Percentiles rank a stretch among this genome's conserved stretches.
Conservation (phyloP, 2,888 invertebrate genomes). For the Syrphus vitripennis region DNA sequence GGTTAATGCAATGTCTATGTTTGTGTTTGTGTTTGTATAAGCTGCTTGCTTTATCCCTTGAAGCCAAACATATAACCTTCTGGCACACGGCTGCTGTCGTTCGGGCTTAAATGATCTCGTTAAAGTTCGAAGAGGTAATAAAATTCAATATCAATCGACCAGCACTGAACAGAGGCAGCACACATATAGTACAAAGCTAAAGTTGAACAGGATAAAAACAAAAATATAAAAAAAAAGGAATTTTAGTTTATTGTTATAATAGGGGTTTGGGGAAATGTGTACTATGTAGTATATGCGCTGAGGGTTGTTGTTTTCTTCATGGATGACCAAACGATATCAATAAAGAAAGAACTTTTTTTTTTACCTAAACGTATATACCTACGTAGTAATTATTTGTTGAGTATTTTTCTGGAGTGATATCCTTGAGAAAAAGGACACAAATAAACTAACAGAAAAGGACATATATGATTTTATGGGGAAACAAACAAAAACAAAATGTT, state of each 20-base stretch:
- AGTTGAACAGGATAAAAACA: background rate
- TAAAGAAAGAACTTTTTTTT: conserved; percentile 44
- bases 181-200: background rate
- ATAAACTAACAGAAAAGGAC: background rate
- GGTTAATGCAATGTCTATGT: background rate
- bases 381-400: conserved; percentile 61
- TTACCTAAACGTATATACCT: background rate
- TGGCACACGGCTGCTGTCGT: conserved; percentile 17
- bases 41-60: background rate
- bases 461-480: background rate
- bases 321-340: conserved; percentile 28
- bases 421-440: conserved; percentile 35
- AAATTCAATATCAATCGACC: conserved; percentile 55
- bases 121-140: conserved; percentile 63
- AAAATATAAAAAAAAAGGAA: conserved; percentile 1
- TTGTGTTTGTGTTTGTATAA: background rate
- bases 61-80: conserved; percentile 2
- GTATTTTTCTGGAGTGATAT: conserved; percentile 33
- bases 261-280: background rate
- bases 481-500: background rate
- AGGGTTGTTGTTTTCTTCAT: background rate
- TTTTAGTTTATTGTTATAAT: background rate
- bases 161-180: background rate
- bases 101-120: conserved; percentile 60
- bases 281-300: background rate